Conservation (phyloP, 2,113 vertebrate genomes). For the Elgaria multicarinata region DNA sequence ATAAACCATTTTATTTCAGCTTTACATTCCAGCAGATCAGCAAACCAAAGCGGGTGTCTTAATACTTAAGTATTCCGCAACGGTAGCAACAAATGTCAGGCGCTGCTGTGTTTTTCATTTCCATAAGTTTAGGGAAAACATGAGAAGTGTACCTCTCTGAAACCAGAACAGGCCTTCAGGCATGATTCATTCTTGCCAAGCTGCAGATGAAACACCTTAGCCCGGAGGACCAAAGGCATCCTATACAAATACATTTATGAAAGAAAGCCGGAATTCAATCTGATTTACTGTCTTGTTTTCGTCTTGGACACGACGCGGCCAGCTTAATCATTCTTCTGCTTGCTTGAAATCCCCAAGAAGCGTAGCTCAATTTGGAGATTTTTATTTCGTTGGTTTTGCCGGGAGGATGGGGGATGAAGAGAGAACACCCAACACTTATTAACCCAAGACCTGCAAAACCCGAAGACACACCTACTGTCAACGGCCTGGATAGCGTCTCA, state of each 20-base stretch:
- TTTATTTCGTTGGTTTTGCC: background rate
- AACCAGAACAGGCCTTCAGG: slow-evolving; percentile 26
- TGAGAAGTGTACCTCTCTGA: background rate
- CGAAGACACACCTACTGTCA: slow-evolving; percentile 52
- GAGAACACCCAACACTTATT: background rate
- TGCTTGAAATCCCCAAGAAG: background rate
- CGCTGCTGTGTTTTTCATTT: slow-evolving; percentile 32
- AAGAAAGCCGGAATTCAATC: background rate
- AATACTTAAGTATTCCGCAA: slow-evolving; percentile 50
- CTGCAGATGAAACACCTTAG: background rate
- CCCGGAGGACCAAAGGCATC: background rate
- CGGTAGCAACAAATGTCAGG: background rate
- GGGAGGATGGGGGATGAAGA: background rate
- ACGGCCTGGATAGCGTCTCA: slow-evolving; percentile 53
- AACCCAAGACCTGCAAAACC: background rate
- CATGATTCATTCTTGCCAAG: slow-evolving; percentile 4
- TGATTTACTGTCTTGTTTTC: background rate
- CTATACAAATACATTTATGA: background rate
- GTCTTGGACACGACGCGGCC: background rate
- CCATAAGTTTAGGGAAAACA: slow-evolving; percentile 15
- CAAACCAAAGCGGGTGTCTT: slow-evolving; percentile 54
- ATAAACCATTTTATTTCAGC: slow-evolving; percentile 67
- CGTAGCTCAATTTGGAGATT: background rate
- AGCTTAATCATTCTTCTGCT: background rate
- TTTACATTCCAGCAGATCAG: slow-evolving; percentile 63